A percentile compares a stretch with the other conserved stretches of the same genome.
These are phyloP conservation scores for Microctonus hyperodae DNA, from an alignment of 2,888 invertebrate species.

Conservation along the genomic window DNA sequence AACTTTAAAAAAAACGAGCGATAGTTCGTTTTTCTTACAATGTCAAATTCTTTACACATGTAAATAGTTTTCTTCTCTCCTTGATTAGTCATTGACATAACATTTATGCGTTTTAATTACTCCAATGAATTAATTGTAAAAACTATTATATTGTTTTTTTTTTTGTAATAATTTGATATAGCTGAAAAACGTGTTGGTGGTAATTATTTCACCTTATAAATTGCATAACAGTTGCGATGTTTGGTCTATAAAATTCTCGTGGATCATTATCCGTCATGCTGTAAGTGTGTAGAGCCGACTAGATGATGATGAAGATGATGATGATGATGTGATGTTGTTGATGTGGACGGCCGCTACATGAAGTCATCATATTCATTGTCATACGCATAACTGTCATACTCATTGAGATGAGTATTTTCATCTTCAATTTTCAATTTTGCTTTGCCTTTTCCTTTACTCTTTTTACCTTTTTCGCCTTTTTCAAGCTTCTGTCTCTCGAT, in stretches of 20 bases:
- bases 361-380: constrained; percentile 74
- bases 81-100: constrained; percentile 16
- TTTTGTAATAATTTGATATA: constrained; percentile 12
- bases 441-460: constrained; percentile 79
- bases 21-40: constrained; percentile 2
- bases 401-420: constrained; percentile 73
- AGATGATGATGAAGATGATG: constrained; percentile 34
- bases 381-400: constrained; percentile 71
- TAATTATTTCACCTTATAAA: constrained; percentile 3
- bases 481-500: constrained; percentile 89
- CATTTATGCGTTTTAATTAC: constrained; percentile 3
- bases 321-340: constrained; percentile 14
- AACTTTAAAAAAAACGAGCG: neutral
- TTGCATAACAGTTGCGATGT: constrained; percentile 12
- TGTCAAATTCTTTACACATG: constrained; percentile 14
- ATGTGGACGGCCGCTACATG: constrained; percentile 70
- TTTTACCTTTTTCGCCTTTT: constrained; percentile 81
- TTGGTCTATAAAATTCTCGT: neutral
- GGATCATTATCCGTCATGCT: constrained; percentile 24
- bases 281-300: constrained; percentile 39
- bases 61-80: constrained; percentile 11
- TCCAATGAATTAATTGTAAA: constrained; percentile 7
- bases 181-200: constrained; percentile 10
- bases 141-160: neutral
- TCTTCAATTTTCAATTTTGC: constrained; percentile 80